A percentile compares a stretch with the other conserved stretches of the same genome.
phyloP scores from a whole-genome alignment of 2,797 vertebrate species.

The Pseudochirops cupreus region DNA sequence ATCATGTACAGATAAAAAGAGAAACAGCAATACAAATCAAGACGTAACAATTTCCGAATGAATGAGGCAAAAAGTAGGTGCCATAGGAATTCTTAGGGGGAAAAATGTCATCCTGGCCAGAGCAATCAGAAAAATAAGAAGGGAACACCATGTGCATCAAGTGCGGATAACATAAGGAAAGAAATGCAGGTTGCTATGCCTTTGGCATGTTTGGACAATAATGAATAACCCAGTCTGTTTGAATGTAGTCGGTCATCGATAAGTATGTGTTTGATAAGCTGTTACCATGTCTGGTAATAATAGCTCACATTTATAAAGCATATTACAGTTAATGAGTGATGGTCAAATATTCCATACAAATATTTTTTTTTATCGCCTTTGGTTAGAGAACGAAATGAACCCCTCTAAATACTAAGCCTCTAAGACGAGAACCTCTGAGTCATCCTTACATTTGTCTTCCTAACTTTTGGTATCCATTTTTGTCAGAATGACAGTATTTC shows the following conservation, averaged over 20 bases:
- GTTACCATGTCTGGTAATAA: not conserved
- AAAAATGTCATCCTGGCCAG: not conserved
- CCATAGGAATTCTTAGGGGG: not conserved
- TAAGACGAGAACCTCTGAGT: not conserved
- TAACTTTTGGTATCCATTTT: not conserved
- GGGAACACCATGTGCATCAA: not conserved
- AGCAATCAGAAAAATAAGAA: not conserved
- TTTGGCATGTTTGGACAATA: not conserved
- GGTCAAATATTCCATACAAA: not conserved
- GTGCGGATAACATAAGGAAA: not conserved
- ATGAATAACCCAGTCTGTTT: not conserved
- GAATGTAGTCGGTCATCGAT: not conserved
- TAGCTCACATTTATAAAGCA: not conserved
- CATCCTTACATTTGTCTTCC: not conserved
- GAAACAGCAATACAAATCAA: not conserved
- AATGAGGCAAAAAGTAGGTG: not conserved
- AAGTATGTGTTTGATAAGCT: not conserved
- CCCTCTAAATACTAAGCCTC: not conserved
- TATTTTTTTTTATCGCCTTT: not conserved
- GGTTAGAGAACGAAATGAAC: not conserved
- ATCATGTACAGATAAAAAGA: not conserved
- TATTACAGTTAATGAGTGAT: not conserved
- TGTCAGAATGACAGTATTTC: not conserved
- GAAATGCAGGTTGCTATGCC: not conserved
- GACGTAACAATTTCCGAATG: not conserved